Percentiles rank a stretch among this genome's conserved stretches.
These are phyloP conservation scores for Piscicola geometra DNA, from an alignment of 2,888 invertebrate genomes.

Conservation along the genomic window DNA sequence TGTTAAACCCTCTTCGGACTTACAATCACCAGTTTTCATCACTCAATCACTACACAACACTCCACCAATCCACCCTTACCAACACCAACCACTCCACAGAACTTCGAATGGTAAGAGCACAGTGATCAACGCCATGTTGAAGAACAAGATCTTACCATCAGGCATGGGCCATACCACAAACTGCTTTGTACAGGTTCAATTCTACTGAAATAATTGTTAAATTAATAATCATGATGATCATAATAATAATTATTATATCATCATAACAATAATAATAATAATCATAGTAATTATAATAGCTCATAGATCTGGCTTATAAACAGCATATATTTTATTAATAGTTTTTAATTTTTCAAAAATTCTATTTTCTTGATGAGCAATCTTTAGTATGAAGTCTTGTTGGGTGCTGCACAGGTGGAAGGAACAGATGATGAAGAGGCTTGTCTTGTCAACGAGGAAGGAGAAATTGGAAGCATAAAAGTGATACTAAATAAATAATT, in stretches of 20 bases:
- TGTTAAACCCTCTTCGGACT: background rate
- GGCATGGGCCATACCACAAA: constrained; percentile 98
- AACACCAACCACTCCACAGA: too few species aligned
- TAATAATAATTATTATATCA: too few species aligned
- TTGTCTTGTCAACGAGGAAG: constrained; percentile 45
- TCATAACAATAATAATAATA: too few species aligned
- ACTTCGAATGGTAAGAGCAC: constrained; percentile 99
- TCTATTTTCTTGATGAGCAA: too few species aligned
- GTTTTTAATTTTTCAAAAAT: too few species aligned
- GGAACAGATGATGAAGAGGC: constrained; percentile 50
- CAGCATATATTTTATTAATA: too few species aligned
- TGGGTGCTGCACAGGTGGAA: too few species aligned
- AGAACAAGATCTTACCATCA: constrained; percentile 92
- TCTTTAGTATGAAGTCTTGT: too few species aligned
- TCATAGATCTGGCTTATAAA: too few species aligned
- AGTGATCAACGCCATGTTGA: constrained; percentile 97
- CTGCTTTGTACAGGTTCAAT: constrained; percentile 94
- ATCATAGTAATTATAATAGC: too few species aligned
- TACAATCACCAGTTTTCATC: background rate
- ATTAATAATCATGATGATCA: background rate
- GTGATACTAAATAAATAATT: constrained; percentile 20
- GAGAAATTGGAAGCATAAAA: constrained; percentile 27
- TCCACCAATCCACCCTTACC: background rate
- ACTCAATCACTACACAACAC: background rate
- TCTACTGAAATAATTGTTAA: background rate